Evolutionary conservation across 2,113 vertebrate species (phyloP).

Genomic region (Pleuronectes platessa): DNA sequence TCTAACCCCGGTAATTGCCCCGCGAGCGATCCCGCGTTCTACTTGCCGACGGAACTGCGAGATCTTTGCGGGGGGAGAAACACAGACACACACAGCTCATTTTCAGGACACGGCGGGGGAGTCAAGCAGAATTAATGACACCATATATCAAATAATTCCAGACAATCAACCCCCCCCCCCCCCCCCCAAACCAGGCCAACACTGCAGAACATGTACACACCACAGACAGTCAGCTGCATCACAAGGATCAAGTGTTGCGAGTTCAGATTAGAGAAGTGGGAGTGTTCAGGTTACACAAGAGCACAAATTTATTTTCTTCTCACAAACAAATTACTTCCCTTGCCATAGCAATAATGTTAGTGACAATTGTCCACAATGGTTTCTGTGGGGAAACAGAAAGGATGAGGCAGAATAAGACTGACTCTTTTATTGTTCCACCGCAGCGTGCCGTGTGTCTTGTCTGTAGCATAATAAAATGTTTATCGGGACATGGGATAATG

Average conservation of each 20-base stretch:
- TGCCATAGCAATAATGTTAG: not conserved
- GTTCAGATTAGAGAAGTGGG: not conserved
- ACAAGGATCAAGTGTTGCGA: conserved; percentile 17
- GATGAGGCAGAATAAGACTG: conserved; percentile 9
- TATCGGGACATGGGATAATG: conserved; percentile 65
- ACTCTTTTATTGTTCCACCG: conserved; percentile 21
- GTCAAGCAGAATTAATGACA: conserved; percentile 70
- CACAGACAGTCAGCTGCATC: conserved; percentile 18
- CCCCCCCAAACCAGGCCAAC: conserved; percentile 59
- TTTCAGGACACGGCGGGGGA: conserved; percentile 56
- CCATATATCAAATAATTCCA: conserved; percentile 65
- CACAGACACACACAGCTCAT: conserved; percentile 59
- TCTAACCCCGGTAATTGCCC: conserved; percentile 59
- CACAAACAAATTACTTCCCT: not conserved
- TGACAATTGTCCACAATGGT: not conserved
- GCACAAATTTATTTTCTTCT: not conserved
- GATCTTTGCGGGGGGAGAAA: conserved; percentile 45
- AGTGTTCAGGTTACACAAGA: not conserved
- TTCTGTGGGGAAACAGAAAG: conserved; percentile 7
- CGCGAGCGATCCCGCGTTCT: conserved; percentile 45
- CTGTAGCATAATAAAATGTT: conserved; percentile 58
- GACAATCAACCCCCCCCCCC: conserved; percentile 53
- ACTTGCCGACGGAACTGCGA: conserved; percentile 39
- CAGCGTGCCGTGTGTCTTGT: conserved; percentile 1
- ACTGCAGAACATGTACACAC: conserved; percentile 13